Conservation (phyloP, 2,113 vertebrate genomes). For the Psammodynastes pulverulentus region DNA sequence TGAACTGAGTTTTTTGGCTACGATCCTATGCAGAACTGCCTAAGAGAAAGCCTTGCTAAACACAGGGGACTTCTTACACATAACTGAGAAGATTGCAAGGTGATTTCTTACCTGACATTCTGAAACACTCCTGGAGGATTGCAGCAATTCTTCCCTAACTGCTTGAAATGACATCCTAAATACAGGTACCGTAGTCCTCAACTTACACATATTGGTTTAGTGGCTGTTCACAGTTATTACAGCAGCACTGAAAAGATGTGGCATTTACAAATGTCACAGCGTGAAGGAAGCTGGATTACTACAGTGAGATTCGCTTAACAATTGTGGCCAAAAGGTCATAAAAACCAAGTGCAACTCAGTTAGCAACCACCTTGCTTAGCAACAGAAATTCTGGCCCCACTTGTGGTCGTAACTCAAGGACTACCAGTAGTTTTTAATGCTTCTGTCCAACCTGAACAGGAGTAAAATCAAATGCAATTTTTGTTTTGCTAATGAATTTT, state of each 20-base stretch:
- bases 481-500: not conserved
- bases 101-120: not conserved
- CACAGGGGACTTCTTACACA: not conserved
- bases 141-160: not conserved
- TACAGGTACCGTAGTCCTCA: not conserved
- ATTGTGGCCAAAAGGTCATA: not conserved
- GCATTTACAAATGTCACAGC: not conserved
- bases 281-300: not conserved
- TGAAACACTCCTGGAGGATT: not conserved
- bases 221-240: not conserved
- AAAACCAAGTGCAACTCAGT: no score
- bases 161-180: not conserved
- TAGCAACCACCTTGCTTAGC: not conserved
- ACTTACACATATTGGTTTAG: not conserved
- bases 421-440: not conserved
- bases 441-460: not conserved
- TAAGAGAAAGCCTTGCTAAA: not conserved
- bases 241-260: not conserved
- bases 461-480: not conserved
- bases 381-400: not conserved
- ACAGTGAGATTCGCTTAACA: not conserved
- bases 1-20: not conserved
- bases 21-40: not conserved
- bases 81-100: not conserved
- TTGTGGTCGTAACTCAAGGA: not conserved